phyloP scores from a whole-genome alignment of 2,113 vertebrate genomes.

The Proteles cristata region DNA sequence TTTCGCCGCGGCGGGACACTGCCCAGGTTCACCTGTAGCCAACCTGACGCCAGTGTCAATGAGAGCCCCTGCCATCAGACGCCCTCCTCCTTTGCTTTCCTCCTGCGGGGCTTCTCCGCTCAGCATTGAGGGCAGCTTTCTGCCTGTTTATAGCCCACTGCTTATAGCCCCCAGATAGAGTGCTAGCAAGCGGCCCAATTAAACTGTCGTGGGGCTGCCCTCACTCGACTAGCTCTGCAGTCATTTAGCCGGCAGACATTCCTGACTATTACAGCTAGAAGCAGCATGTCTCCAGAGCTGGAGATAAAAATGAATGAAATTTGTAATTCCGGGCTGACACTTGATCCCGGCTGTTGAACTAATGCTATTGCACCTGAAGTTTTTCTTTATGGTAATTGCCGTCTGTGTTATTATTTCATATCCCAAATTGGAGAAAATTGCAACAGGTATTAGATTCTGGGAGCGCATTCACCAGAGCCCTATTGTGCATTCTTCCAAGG shows the following conservation, averaged over 20 bases:
- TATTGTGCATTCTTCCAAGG: slow-evolving; percentile 84
- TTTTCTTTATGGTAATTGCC: slow-evolving; percentile 87
- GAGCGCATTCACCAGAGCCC: slow-evolving; percentile 83
- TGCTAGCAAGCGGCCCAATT: slow-evolving; percentile 88
- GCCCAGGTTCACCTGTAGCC: slow-evolving; percentile 88
- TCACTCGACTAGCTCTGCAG: slow-evolving; percentile 86
- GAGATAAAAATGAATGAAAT: slow-evolving; percentile 87
- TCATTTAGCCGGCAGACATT: slow-evolving; percentile 88
- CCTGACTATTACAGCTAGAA: slow-evolving; percentile 85
- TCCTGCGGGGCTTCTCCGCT: slow-evolving; percentile 64
- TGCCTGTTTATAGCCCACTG: slow-evolving; percentile 85
- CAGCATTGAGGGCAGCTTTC: slow-evolving; percentile 72
- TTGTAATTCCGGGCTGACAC: slow-evolving; percentile 85
- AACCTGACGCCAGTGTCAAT: slow-evolving; percentile 88
- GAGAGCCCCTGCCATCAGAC: slow-evolving; percentile 84
- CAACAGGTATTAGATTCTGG: slow-evolving; percentile 88
- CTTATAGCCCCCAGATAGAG: slow-evolving; percentile 86
- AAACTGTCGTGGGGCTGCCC: slow-evolving; percentile 88
- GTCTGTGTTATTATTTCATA: slow-evolving; percentile 87
- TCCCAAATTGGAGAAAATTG: slow-evolving; percentile 87
- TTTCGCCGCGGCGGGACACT: slow-evolving; percentile 77
- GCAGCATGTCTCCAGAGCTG: slow-evolving; percentile 83
- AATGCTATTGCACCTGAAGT: slow-evolving; percentile 85
- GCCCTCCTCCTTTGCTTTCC: slow-evolving; percentile 69
- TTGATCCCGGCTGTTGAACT: slow-evolving; percentile 85